These are phyloP conservation scores for Mythimna impura DNA, from an alignment of 2,888 invertebrate genomes.

Conservation along the genomic window DNA sequence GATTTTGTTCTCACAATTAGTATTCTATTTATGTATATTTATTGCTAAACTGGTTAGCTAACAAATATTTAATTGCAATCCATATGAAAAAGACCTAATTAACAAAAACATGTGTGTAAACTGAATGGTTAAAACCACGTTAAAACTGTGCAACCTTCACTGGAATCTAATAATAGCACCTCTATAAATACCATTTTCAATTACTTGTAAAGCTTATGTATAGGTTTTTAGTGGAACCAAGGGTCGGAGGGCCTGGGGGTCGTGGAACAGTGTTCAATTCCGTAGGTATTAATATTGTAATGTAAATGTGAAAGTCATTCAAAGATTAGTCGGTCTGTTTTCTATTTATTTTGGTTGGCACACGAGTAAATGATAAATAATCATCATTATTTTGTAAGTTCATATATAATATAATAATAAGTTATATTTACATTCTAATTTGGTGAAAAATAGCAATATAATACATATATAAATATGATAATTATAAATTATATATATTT, in stretches of 20 bases:
- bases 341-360: too few species aligned
- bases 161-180: slow-evolving; percentile 35
- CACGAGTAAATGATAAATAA: not conserved
- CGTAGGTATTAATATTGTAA: too few species aligned
- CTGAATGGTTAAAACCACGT: slow-evolving; percentile 13
- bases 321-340: too few species aligned
- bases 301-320: too few species aligned
- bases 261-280: slow-evolving; percentile 54
- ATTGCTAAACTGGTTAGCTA: too few species aligned
- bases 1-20: too few species aligned
- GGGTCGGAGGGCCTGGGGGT: slow-evolving; percentile 18
- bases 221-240: slow-evolving; percentile 50
- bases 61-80: not conserved
- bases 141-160: slow-evolving; percentile 6
- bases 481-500: not conserved
- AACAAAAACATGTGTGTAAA: not conserved
- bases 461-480: too few species aligned
- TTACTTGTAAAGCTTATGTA: slow-evolving; percentile 41
- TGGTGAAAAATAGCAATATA: too few species aligned
- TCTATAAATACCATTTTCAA: slow-evolving; percentile 57
- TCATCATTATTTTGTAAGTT: too few species aligned
- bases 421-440: too few species aligned
- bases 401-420: too few species aligned
- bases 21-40: too few species aligned
- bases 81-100: not conserved